Conservation (phyloP, 2,113 vertebrate species). For the Emydocephalus ijimae region DNA sequence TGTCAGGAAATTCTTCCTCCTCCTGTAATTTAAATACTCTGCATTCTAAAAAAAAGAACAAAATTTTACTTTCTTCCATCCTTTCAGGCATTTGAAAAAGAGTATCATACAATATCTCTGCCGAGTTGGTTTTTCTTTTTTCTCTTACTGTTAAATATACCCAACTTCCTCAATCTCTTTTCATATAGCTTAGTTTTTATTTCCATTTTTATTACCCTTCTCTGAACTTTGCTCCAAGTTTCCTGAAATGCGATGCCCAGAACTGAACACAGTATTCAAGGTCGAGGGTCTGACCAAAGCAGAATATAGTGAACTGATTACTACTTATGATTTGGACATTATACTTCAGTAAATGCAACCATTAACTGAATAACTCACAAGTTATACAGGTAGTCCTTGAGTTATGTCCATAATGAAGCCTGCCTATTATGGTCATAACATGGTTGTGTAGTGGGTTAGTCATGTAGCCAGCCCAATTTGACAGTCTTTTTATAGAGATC, state of each 20-base stretch:
- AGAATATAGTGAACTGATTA: neutral
- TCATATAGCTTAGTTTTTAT: neutral
- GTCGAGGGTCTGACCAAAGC: neutral
- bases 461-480: neutral
- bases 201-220: neutral
- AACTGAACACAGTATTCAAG: neutral
- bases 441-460: neutral
- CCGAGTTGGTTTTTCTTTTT: neutral
- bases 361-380: neutral
- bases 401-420: neutral
- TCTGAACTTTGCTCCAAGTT: neutral
- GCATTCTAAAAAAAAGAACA: neutral
- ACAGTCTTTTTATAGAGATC: neutral
- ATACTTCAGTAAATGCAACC: neutral
- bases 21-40: neutral
- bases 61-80: neutral
- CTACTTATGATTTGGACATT: neutral
- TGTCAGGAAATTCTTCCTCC: neutral
- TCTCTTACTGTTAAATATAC: neutral
- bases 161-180: neutral
- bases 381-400: neutral
- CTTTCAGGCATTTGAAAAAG: neutral
- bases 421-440: neutral
- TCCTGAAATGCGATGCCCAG: neutral
- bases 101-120: neutral